Percentiles rank a stretch among this genome's conserved stretches.
phyloP scores from a whole-genome alignment of 2,113 vertebrate genomes.

The Phyllostomus discolor region DNA sequence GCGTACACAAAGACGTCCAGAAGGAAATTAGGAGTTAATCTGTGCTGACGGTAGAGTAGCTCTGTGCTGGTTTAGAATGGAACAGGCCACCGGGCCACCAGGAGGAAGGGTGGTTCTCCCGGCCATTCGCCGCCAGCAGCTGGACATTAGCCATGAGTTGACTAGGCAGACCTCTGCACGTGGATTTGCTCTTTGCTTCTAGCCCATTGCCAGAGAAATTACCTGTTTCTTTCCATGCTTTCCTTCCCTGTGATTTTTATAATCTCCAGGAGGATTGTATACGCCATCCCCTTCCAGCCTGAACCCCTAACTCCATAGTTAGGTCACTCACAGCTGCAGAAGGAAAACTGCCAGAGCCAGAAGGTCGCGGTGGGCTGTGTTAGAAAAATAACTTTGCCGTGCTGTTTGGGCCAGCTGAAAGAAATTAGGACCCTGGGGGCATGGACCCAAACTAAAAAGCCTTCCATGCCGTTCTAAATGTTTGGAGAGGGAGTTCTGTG shows the following conservation, averaged over 20 bases:
- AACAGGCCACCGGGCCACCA: background rate
- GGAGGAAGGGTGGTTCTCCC: background rate
- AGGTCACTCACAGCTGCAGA: background rate
- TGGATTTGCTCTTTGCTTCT: background rate
- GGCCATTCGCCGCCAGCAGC: background rate
- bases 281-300: background rate
- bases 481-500: background rate
- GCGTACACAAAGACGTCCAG: background rate
- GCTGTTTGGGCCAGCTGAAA: background rate
- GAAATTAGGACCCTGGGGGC: background rate
- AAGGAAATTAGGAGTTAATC: background rate
- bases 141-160: background rate
- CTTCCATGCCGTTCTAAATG: background rate
- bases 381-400: background rate
- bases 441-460: background rate
- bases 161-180: accelerated
- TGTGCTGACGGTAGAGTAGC: accelerated
- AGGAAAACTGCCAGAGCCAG: background rate
- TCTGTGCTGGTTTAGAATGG: background rate
- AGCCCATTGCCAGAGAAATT: background rate
- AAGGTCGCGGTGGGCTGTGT: background rate
- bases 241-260: background rate
- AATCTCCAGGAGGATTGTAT: background rate
- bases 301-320: background rate
- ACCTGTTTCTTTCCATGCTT: background rate